Base-by-base conservation (phyloP, 2,113 vertebrate species). In the Alethe diademata region DNA sequence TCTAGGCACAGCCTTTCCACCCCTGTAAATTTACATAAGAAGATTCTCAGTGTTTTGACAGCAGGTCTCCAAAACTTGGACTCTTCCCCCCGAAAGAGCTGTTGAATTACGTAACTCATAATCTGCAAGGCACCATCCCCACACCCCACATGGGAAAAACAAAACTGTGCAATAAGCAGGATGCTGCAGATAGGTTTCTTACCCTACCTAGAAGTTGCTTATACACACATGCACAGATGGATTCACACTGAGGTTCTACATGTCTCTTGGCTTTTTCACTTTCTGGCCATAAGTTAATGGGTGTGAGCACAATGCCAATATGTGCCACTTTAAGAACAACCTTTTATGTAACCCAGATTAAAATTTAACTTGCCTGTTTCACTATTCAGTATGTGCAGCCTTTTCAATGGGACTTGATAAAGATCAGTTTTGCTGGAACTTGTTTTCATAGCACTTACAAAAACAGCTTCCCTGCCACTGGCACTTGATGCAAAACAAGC, bases 361-460 rank as follows among this genome's bases (percentile, higher is more conserved):
- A 97, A 98, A 91, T 92, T 93, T 96, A 96, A 95, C 95, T 56
- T 45, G 78, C 43, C 57, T 78, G 38, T 89, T 96, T 88, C 69
- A 69, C 78, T 76, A 57, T 53, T 76, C 65, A 90, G 47, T 85
- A 70, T 58, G 61, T 65, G 78, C 40, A 90, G 90, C 35, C 69
- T 91, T 96, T 96, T 92, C 72, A 82, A 66, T 2, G 0, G 53
- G 82, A 84, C 73, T 61, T 82, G 97, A 98, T 98, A 97, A 96
- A 92, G 93, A 97, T 97, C 96, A 73, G 78, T 65, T 93, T 60
- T 97, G 97, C 88, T 95, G 81, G 82, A 96, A 97, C 96, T 96
- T 97, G 96, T 93, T 96, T 78, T 65, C 80, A 92, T 42, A 72
- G 50, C 65, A 92, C 65, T 86, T 92, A 81, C 19, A 72, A 96